Percentiles rank a stretch among this genome's conserved stretches.
phyloP scores from a whole-genome alignment of 2,113 vertebrate genomes.

The Osmerus eperlanus region DNA sequence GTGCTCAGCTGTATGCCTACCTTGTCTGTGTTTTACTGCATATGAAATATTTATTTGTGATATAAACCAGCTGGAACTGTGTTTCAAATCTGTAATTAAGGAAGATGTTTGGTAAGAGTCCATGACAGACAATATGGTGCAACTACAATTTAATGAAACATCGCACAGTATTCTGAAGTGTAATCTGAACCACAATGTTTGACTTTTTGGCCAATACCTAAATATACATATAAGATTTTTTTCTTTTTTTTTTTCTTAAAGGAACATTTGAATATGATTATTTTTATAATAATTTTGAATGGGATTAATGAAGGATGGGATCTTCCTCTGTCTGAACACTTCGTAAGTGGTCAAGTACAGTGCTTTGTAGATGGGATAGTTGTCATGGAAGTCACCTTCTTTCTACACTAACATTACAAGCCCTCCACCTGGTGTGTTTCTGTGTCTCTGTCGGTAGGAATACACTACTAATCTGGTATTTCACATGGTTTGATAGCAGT shows the following conservation, averaged over 20 bases:
- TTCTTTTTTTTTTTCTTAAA: too few species aligned
- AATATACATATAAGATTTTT: too few species aligned
- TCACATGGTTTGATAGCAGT: neutral
- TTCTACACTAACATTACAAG: neutral
- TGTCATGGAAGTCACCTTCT: conserved; percentile 9
- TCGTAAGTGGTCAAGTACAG: neutral
- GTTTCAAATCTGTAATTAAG: conserved; percentile 54
- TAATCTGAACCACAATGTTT: too few species aligned
- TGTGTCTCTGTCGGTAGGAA: neutral
- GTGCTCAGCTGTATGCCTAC: too few species aligned
- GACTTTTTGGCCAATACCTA: too few species aligned
- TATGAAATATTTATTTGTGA: conserved; percentile 66
- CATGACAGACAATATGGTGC: neutral
- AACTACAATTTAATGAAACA: too few species aligned
- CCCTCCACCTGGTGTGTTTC: neutral
- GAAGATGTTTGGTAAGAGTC: conserved; percentile 16
- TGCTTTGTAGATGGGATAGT: conserved; percentile 1
- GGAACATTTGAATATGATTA: too few species aligned
- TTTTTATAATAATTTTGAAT: too few species aligned
- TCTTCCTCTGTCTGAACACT: neutral
- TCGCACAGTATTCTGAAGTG: too few species aligned
- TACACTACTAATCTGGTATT: too few species aligned
- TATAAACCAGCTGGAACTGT: conserved; percentile 75
- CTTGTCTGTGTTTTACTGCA: conserved; percentile 30
- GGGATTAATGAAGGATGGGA: neutral